These are phyloP conservation scores for Poecile atricapillus DNA, from an alignment of 2,113 vertebrate genomes.

Conservation along the genomic window DNA sequence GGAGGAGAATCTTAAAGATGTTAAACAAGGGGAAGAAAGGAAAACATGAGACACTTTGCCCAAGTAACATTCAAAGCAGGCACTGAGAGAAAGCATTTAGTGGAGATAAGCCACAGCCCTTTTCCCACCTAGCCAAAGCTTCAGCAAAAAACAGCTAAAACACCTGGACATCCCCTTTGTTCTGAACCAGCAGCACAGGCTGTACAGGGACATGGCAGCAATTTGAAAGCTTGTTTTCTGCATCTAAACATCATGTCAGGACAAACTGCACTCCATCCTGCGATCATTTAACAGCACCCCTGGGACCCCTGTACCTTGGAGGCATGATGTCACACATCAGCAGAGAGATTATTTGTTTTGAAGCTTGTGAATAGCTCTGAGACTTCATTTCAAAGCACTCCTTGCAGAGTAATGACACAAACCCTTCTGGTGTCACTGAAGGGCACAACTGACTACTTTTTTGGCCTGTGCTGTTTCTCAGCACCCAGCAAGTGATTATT, in stretches of 20 bases:
- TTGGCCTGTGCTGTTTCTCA: neutral
- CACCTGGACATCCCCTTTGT: neutral
- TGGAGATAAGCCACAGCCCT: neutral
- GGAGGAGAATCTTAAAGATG: neutral
- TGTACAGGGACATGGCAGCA: neutral
- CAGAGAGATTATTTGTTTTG: conserved; percentile 40
- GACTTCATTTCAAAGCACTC: conserved; percentile 3
- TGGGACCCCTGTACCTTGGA: conserved; percentile 5
- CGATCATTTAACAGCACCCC: conserved; percentile 1
- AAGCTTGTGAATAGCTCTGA: conserved; percentile 14
- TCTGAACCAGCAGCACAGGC: neutral
- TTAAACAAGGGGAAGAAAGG: neutral
- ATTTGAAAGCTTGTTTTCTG: conserved; percentile 12
- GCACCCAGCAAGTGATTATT: neutral
- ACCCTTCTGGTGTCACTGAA: neutral
- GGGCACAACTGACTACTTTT: neutral
- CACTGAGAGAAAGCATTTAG: neutral
- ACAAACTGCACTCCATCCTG: neutral
- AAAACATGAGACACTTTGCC: neutral
- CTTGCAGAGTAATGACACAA: neutral
- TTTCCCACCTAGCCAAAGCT: neutral
- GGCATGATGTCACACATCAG: neutral
- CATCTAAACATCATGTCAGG: neutral
- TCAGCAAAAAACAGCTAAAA: neutral
- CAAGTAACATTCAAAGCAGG: neutral